Evolutionary conservation across 1,140 invertebrate species (phyloP).

Genomic region (Elymnias hypermnestra): DNA sequence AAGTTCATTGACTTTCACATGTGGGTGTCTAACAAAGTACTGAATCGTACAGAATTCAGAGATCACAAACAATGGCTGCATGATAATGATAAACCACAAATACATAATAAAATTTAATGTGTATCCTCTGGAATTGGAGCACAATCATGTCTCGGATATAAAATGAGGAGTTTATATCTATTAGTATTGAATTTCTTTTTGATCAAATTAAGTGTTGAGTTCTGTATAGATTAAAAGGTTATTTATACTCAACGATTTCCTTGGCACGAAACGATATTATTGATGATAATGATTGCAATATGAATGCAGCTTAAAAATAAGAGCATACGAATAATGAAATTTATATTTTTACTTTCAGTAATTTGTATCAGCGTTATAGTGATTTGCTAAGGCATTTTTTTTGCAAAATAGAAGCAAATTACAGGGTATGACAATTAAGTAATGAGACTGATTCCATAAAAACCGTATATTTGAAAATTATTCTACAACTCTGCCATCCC

Average conservation of each 20-base stretch:
- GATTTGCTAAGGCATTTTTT: too few species aligned
- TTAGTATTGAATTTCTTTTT: slow-evolving; percentile 12
- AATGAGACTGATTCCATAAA: too few species aligned
- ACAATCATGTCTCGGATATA: slow-evolving; percentile 12
- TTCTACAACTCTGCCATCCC: too few species aligned
- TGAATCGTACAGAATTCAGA: slow-evolving; percentile 24
- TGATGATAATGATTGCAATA: too few species aligned
- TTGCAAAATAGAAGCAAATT: neutral
- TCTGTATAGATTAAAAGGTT: neutral
- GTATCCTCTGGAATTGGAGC: slow-evolving; percentile 19
- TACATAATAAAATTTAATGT: slow-evolving; percentile 28
- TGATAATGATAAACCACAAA: slow-evolving; percentile 36
- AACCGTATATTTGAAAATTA: too few species aligned
- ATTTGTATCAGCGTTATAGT: too few species aligned
- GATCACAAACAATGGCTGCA: slow-evolving; percentile 42
- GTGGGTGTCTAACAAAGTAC: slow-evolving; percentile 39
- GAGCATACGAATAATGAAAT: too few species aligned
- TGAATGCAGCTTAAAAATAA: too few species aligned
- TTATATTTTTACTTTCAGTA: too few species aligned
- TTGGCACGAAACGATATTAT: neutral
- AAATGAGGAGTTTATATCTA: slow-evolving; percentile 10
- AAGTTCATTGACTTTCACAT: slow-evolving; percentile 41
- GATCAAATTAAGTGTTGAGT: slow-evolving; percentile 9
- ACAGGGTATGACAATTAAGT: too few species aligned
- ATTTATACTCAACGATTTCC: neutral